Evolutionary conservation across 1,140 invertebrate genomes (phyloP), one percentile per base, ranked within the genome.

Genomic region (Eurytemora carolleeae): DNA sequence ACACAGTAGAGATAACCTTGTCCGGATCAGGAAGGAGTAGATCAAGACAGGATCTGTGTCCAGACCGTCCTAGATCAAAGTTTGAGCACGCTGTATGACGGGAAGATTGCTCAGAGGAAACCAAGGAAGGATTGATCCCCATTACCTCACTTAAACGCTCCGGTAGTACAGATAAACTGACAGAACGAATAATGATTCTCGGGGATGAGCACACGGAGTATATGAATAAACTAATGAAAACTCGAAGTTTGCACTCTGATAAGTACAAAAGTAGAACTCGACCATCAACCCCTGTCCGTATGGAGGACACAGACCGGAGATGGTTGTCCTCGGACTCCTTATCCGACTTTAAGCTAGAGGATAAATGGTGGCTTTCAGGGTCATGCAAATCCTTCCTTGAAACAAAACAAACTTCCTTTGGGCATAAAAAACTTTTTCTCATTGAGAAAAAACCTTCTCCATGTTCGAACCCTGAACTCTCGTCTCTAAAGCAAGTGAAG

Each of bases 11-110:
- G 54, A 62, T 62, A 3, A 56, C 20, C 2, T 18, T 62, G 17
- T 24, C 44, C 20, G 60, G 60, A 21, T 24, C 44, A 17, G 60
- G 60, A 21, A 18, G 60, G n/a, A 57, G 53, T 17, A 12, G 60
- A 3, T 62, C 60, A n/a, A 12, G 60, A 17, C 19, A 18, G n/a
- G 60, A 62, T 62, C 24, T 62, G 1, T 62, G 60, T 21, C 60
- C 60, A 2, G 60, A 62, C 20, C 21, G 58, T 17, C 60, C 60
- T 2, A 18, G 55, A n/a, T 24, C 53, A 17, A 56, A 62, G 24
- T 62, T 62, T 56, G 60, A 62, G 60, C 60, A 62, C 25, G 20
- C 19, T 23, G 60, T 62, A 21, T 62, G 26, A 62, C 31, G 31
- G 31, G 31, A 44, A 7, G 31, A 44, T 12, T n/a, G 31, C n/a